These are phyloP conservation scores for Littorina saxatilis DNA, from an alignment of 1,140 invertebrate species.

Conservation along the genomic window DNA sequence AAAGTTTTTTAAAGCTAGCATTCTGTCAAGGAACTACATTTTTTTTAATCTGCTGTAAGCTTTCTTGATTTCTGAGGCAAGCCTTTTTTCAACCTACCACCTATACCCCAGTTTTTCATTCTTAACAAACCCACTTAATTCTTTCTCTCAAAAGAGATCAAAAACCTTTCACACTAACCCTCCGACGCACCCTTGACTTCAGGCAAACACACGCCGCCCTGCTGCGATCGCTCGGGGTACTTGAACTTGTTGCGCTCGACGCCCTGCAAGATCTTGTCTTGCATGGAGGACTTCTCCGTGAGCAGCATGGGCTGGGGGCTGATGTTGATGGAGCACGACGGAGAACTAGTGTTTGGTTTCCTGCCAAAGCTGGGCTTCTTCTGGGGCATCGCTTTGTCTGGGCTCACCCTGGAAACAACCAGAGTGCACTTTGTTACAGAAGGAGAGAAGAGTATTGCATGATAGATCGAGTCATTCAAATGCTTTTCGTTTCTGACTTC, in stretches of 20 bases:
- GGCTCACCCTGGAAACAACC: constrained; percentile 9
- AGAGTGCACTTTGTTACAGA: no score
- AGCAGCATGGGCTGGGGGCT: constrained; percentile 66
- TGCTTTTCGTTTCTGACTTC: no score
- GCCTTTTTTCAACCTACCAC: no score
- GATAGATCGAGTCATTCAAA: no score
- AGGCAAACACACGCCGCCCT: constrained; percentile 61
- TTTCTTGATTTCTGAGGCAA: no score
- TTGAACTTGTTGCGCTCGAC: constrained; percentile 28
- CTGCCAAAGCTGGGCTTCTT: constrained; percentile 33
- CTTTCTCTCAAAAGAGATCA: no score
- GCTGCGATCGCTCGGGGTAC: constrained; percentile 14
- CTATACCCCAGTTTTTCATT: no score
- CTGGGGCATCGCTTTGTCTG: constrained; percentile 30
- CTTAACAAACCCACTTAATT: no score
- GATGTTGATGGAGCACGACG: constrained; percentile 36
- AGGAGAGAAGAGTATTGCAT: no score
- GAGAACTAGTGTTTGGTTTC: constrained; percentile 24
- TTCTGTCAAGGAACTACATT: no score
- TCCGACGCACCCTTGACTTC: constrained; percentile 68
- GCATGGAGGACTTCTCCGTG: constrained; percentile 67
- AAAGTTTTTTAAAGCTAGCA: no score
- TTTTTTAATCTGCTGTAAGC: no score
- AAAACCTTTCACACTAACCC: constrained; percentile 47
- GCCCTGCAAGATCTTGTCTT: constrained; percentile 60